A percentile compares a stretch with the other conserved stretches of the same genome.
Conservation (phyloP, 2,888 invertebrate genomes). For the Herminia tarsipennalis region DNA sequence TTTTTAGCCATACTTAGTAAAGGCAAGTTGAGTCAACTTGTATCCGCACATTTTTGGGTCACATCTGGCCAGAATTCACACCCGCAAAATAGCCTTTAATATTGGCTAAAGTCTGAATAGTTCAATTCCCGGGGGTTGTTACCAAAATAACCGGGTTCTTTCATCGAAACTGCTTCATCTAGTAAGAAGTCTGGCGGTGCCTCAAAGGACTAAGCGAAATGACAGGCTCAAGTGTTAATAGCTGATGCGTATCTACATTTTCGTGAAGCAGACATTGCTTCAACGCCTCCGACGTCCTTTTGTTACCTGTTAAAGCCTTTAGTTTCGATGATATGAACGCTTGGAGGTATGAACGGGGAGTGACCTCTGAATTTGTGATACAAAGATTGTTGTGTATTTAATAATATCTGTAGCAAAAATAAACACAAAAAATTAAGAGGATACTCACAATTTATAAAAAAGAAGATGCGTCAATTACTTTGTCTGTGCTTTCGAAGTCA, state of each 20-base stretch:
- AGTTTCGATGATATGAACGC: conserved; percentile 30
- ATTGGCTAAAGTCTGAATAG: conserved; percentile 51
- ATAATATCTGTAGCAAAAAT: no score
- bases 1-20: no score
- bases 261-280: conserved; percentile 52
- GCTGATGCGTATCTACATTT: conserved; percentile 66
- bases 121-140: conserved; percentile 50
- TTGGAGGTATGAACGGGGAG: conserved; percentile 6
- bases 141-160: conserved; percentile 59
- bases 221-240: conserved; percentile 53
- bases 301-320: conserved; percentile 38
- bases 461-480: no score
- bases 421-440: no score
- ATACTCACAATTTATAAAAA: no score
- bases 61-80: conserved; percentile 20
- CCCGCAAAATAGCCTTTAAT: conserved; percentile 24
- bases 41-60: conserved; percentile 17
- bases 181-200: conserved; percentile 44
- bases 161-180: conserved; percentile 52
- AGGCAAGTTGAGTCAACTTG: no score
- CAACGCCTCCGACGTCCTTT: conserved; percentile 39
- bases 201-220: conserved; percentile 55
- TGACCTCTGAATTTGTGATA: background rate
- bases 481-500: no score
- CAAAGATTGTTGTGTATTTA: background rate